Percentiles rank a stretch among this genome's conserved stretches.
Evolutionary conservation across 2,797 vertebrate genomes (phyloP).

Genomic region (Denticeps clupeoides): DNA sequence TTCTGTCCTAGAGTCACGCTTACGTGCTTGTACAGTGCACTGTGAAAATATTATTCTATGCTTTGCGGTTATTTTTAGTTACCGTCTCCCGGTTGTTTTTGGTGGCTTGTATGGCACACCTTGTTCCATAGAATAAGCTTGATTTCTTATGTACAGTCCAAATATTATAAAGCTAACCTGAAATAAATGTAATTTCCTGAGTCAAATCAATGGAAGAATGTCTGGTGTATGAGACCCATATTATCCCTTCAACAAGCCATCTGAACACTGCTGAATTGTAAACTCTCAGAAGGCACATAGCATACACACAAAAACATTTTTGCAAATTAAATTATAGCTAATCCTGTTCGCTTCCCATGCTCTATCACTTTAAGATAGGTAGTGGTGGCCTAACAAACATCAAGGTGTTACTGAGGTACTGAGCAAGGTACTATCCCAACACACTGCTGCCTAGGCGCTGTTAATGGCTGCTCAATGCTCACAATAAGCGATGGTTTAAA

Average conservation of each 20-base stretch:
- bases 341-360: too few species aligned
- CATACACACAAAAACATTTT: too few species aligned
- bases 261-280: too few species aligned
- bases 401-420: too few species aligned
- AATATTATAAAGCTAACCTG: constrained; percentile 37
- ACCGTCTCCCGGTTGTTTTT: constrained; percentile 36
- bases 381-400: too few species aligned
- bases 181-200: constrained; percentile 42
- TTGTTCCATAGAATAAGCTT: constrained; percentile 45
- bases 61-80: constrained; percentile 58
- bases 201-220: constrained; percentile 29
- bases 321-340: too few species aligned
- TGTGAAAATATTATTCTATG: constrained; percentile 60
- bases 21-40: constrained; percentile 36
- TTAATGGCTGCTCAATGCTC: too few species aligned
- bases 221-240: constrained; percentile 16
- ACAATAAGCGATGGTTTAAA: too few species aligned
- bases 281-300: too few species aligned
- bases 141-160: constrained; percentile 44
- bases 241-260: not conserved
- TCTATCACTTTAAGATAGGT: too few species aligned
- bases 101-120: constrained; percentile 39
- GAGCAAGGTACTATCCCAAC: too few species aligned
- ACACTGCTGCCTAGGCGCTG: too few species aligned
- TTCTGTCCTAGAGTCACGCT: constrained; percentile 45